Conservation (phyloP, 2,113 vertebrate genomes). For the Platichthys stellatus region DNA sequence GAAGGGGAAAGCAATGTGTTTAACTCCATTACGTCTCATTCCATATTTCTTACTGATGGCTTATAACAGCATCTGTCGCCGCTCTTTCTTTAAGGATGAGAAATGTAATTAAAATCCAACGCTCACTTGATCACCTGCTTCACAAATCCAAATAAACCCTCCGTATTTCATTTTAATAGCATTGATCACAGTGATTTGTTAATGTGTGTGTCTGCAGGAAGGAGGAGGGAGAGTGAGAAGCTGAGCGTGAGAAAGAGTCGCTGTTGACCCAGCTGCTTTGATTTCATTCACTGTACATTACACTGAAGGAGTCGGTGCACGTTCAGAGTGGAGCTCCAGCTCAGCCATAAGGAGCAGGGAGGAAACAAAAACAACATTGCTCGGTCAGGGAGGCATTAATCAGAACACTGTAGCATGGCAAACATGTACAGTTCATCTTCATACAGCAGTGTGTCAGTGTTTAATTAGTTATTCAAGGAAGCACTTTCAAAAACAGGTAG, state of each 20-base stretch:
- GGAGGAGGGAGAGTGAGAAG: background rate
- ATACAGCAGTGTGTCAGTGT: background rate
- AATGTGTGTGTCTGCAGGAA: background rate
- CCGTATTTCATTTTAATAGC: background rate
- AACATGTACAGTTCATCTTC: background rate
- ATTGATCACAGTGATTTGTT: background rate
- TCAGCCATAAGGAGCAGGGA: constrained; percentile 45
- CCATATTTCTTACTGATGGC: background rate
- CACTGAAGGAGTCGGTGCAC: constrained; percentile 8
- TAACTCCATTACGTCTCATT: background rate
- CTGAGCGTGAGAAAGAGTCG: constrained; percentile 26
- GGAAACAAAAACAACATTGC: constrained; percentile 51
- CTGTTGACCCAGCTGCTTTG: constrained; percentile 51
- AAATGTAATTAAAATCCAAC: background rate
- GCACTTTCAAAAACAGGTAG: background rate
- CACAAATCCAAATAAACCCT: background rate
- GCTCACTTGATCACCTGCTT: background rate
- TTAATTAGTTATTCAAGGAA: background rate
- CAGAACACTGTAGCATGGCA: background rate
- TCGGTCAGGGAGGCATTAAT: constrained; percentile 36
- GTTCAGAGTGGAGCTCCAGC: constrained; percentile 2
- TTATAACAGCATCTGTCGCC: background rate
- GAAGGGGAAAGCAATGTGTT: background rate
- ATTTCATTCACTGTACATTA: constrained; percentile 30
- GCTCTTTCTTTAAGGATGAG: background rate